Evolutionary conservation across 2,113 vertebrate species (phyloP), one percentile per base, ranked within the genome.

Genomic region (Grus americana): DNA sequence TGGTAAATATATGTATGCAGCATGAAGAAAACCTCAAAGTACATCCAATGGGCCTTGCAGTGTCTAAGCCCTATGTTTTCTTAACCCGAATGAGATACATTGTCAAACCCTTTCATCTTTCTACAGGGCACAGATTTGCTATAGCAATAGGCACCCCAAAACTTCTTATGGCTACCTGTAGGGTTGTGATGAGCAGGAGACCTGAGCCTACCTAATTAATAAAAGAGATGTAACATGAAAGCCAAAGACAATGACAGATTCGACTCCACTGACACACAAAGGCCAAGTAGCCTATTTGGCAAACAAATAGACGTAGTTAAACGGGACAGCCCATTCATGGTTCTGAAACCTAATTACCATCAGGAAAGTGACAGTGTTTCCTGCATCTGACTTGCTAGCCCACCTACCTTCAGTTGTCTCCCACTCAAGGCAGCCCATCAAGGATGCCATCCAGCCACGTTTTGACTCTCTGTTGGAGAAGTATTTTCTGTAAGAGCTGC

Each of bases 381-480:
- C 75, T 75, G 58, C 86, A 73, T 40, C 36, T 95, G 72, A 30
- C 86, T 49, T 27, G 5, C 55, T 79, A 94, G 42, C 44, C 15
- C 36, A 71, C 29, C 52, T 54, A 8, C n/a, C 62, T 84, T 36
- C 58, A 92, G 49, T 70, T 66, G 34, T 44, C 26, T 85, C 50
- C 50, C 24, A 32, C 67, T 72, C 5, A 1, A 2, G 1, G 1
- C n/a, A 38, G 50, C 6, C 14, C 30, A 32, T 18, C 62, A 47
- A 6, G 24, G 52, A 30, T 38, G 49, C 29, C 50, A 34, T 27
- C 55, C 57, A 83, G 63, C 30, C 50, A 47, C 1, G 3, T 11
- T 70, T 46, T 62, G 26, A 38, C 29, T 58, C 29, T 54, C 29
- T 40, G 29, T 1, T 65, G 49, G 23, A 70, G 54, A 62, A 27